Evolutionary conservation across 2,797 vertebrate genomes (phyloP), one percentile per base, ranked within the genome.

Genomic region (Sebastes nivosus): DNA sequence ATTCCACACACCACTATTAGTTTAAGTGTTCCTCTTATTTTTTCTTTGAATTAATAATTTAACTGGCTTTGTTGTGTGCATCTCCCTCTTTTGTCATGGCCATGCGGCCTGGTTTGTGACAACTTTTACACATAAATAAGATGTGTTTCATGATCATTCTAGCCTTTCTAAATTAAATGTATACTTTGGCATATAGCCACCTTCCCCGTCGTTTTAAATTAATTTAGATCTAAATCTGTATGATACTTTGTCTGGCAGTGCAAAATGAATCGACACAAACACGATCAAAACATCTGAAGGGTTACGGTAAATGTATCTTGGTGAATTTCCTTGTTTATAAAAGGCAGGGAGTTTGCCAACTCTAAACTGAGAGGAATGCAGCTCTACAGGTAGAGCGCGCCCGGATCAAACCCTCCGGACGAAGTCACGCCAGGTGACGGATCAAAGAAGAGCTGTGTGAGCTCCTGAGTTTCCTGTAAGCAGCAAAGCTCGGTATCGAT

Each of bases 391-490:
- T 58, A 13, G 22, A 79, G 20, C 5, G 5, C 32, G 27, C 14
- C 14, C 29, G 24, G 27, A 58, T 29, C 59, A 27, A 75, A 79
- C 78, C 24, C 18, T 61, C 13, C 4, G 20, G 55, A 57, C 9
- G 1, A 77, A 13, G 36, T 72, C 50, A 42, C 65, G 52, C 75
- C 72, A 78, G 73, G 64, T 70, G 69, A 88, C 54, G 5, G 72
- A 80, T 81, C 78, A 83, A 52, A 52, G 16, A 75, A 85, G 67
- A 71, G 66, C 68, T 60, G 55, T 1, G 36, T 38, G 72, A 75
- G 75, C 71, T 12, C 24, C 29, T 24, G 77, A 58, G 65, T 81
- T 93, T 91, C 92, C 81, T 69, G 77, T 87, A 87, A 90, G 64
- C 79, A 83, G 83, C 81, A 78, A 75, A 57, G 54, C 77, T 83